Conservation (phyloP, 2,888 invertebrate species). For the Pyrrhia umbra region DNA sequence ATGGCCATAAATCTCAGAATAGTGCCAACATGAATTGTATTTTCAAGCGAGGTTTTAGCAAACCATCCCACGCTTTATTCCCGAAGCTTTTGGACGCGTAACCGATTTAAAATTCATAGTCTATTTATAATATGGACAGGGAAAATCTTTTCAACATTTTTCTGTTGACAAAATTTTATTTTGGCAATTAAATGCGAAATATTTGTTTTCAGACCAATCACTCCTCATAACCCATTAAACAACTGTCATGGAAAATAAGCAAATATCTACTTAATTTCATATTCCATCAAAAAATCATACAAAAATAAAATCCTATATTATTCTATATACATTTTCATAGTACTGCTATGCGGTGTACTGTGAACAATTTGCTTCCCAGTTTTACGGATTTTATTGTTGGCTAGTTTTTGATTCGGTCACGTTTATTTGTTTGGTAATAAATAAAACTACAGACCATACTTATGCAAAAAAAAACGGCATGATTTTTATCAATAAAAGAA, state of each 20-base stretch:
- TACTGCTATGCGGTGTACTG: too few relatives aligned
- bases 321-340: slow-evolving; percentile 17
- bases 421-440: slow-evolving; percentile 25
- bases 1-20: slow-evolving; percentile 10
- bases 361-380: slow-evolving; percentile 21
- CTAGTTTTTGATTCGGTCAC: slow-evolving; percentile 20
- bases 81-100: slow-evolving; percentile 10
- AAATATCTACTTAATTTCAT: too few relatives aligned
- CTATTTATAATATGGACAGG: slow-evolving; percentile 4
- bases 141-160: slow-evolving; percentile 16
- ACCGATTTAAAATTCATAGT: slow-evolving; percentile 1
- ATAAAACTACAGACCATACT: slow-evolving; percentile 21
- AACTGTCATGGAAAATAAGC: neutral
- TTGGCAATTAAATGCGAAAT: neutral
- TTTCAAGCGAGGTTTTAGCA: slow-evolving; percentile 8
- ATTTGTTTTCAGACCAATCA: neutral
- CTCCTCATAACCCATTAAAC: neutral
- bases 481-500: too few relatives aligned
- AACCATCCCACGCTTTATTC: slow-evolving; percentile 7
- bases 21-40: slow-evolving; percentile 4
- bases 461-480: slow-evolving; percentile 7
- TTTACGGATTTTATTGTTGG: slow-evolving; percentile 29
- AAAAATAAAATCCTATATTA: neutral
- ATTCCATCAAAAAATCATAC: neutral
- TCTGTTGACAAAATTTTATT: neutral